Conservation (phyloP, 2,888 invertebrate genomes). For the Galerucella calmariensis region DNA sequence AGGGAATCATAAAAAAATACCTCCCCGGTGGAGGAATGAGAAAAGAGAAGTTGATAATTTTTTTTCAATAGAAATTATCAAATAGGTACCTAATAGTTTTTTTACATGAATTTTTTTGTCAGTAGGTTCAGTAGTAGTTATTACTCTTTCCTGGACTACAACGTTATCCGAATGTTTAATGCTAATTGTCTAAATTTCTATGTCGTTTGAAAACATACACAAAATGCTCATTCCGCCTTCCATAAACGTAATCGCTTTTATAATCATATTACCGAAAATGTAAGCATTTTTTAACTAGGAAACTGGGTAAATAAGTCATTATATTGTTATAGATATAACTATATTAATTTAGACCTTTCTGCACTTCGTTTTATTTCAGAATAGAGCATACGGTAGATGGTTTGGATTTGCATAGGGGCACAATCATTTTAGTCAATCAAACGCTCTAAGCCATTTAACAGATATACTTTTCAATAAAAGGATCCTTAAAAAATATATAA, state of each 20-base stretch:
- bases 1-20: too few relatives aligned
- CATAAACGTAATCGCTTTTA: slow-evolving; percentile 29
- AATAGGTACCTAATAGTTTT: too few relatives aligned
- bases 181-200: slow-evolving; percentile 43
- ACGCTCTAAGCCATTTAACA: too few relatives aligned
- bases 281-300: slow-evolving; percentile 29
- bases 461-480: too few relatives aligned
- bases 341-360: slow-evolving; percentile 22
- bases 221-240: slow-evolving; percentile 42
- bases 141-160: slow-evolving; percentile 17
- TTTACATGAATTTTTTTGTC: too few relatives aligned
- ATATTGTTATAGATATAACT: slow-evolving; percentile 20
- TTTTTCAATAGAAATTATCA: too few relatives aligned
- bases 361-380: not conserved
- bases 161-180: slow-evolving; percentile 28
- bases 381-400: not conserved
- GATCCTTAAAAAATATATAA: too few relatives aligned
- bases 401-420: not conserved
- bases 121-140: not conserved
- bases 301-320: slow-evolving; percentile 35
- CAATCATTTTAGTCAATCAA: too few relatives aligned
- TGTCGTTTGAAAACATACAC: slow-evolving; percentile 38
- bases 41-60: too few relatives aligned
- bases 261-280: slow-evolving; percentile 33
- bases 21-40: too few relatives aligned